These are phyloP conservation scores for Melanocharis versteri DNA, from an alignment of 2,113 vertebrate species.

Conservation along the genomic window DNA sequence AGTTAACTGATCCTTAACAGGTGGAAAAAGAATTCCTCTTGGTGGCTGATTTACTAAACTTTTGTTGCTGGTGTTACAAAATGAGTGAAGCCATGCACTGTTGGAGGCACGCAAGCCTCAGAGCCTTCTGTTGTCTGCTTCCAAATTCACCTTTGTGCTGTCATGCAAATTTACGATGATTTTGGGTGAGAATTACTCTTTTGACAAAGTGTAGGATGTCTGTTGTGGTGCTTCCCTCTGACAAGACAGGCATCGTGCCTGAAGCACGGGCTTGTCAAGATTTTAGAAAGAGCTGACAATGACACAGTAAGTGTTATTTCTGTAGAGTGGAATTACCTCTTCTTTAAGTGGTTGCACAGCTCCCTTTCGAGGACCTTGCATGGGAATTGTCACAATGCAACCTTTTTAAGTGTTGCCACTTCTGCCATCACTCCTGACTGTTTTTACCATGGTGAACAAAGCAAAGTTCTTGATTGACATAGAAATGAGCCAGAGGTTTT, in stretches of 20 bases:
- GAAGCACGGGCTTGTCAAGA: constrained; percentile 50
- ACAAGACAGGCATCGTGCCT: constrained; percentile 40
- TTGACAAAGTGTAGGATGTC: constrained; percentile 61
- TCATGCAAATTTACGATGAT: constrained; percentile 51
- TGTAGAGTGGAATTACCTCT: not conserved
- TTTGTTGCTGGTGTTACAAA: not conserved
- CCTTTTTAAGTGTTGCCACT: constrained; percentile 2
- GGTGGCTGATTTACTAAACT: not conserved
- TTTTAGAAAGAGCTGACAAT: constrained; percentile 47
- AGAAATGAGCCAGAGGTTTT: not conserved
- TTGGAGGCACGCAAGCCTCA: not conserved
- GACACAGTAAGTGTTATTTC: constrained; percentile 49
- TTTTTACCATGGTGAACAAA: not conserved
- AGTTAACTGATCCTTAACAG: not conserved
- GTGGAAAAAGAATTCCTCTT: not conserved
- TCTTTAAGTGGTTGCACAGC: not conserved
- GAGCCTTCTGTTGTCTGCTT: constrained; percentile 45
- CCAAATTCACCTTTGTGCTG: constrained; percentile 59
- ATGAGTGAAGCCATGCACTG: not conserved
- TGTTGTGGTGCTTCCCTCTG: constrained; percentile 57
- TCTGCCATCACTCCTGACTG: not conserved
- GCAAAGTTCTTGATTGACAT: not conserved
- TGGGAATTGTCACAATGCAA: not conserved
- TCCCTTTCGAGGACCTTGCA: constrained; percentile 18
- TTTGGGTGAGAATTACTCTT: constrained; percentile 62